These are phyloP conservation scores for Thalpophila matura DNA, from an alignment of 2,888 invertebrate species.

Conservation along the genomic window DNA sequence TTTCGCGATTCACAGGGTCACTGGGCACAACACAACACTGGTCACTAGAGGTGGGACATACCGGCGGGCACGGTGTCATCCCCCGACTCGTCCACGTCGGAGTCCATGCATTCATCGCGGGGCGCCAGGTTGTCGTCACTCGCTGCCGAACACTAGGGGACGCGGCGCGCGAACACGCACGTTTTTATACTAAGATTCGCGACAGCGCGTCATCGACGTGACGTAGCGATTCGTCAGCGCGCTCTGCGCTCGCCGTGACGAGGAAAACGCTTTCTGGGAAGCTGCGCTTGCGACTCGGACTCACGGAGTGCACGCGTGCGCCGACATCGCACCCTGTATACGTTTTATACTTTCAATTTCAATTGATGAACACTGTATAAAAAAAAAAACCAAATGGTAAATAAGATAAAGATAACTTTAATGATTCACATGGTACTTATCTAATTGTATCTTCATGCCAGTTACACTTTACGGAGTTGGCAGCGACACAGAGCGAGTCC, in stretches of 20 bases:
- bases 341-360: slow-evolving; percentile 4
- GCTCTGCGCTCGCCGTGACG: slow-evolving; percentile 70
- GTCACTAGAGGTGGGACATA: slow-evolving; percentile 61
- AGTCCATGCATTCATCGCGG: slow-evolving; percentile 87
- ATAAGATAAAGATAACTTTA: slow-evolving; percentile 1
- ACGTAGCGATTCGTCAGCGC: slow-evolving; percentile 85
- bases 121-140: slow-evolving; percentile 81
- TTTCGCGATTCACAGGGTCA: slow-evolving; percentile 25
- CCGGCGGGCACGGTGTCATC: slow-evolving; percentile 90
- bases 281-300: slow-evolving; percentile 66
- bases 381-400: slow-evolving; percentile 6
- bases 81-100: slow-evolving; percentile 71
- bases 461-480: background rate
- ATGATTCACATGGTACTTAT: background rate
- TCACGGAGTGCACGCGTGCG: slow-evolving; percentile 50
- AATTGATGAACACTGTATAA: background rate
- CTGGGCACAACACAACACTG: slow-evolving; percentile 52
- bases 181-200: slow-evolving; percentile 83
- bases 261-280: slow-evolving; percentile 90
- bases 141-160: slow-evolving; percentile 76
- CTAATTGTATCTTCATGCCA: slow-evolving; percentile 11
- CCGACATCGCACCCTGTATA: slow-evolving; percentile 10
- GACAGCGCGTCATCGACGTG: slow-evolving; percentile 80
- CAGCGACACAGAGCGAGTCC: too few relatives aligned
- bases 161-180: slow-evolving; percentile 74